Base-by-base conservation (phyloP, 1,140 invertebrate species). In the Mamestra configurata region DNA sequence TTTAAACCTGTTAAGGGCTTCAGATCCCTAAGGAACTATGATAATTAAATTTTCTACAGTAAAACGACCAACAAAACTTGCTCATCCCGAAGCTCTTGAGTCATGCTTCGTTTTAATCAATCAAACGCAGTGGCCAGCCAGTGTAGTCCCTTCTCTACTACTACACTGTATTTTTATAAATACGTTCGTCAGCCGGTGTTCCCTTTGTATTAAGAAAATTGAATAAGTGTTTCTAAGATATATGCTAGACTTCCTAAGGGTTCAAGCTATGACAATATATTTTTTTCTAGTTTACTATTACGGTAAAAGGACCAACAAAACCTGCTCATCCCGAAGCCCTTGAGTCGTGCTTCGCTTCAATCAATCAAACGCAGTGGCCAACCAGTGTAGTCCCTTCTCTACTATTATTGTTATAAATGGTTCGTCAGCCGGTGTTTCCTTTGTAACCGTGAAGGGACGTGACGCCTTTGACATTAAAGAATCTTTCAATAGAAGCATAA, bases 321-420 rank as follows among this genome's bases (percentile, higher is more conserved):
- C 40, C 55, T 35, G 53, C 20, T 40, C 40, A 51, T 51, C 43
- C 1, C 46, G 49, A 53, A 22, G 51, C 53, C 5, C 35, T 43
- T 27, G n/a, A 40, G 64, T 22, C 7, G 18, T 59, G 79, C 31
- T 71, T 76, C 68, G 27, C 51, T 49, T 82, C 80, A 13, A 82
- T 84, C 83, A 82, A 84, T 84, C 83, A 84, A 55, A 64, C 49
- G 31, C 49, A 59, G 22, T 40, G 72, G 49, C 53, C 10, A n/a
- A n/a, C n/a, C n/a, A 40, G 46, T 31, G 70, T 55, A 31, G 55
- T 66, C 77, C 22, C 27, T 31, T 31, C 27, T 57, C 61, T 79
- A 77, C 79, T 81, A 83, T 81, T 81, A 82, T 82, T 82, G 75
- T 80, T 82, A 79, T 80, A 76, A 79, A 80, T 81, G 82, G 70